These are phyloP conservation scores for Lophotis ruficrista DNA, from an alignment of 2,113 vertebrate species.

Conservation along the genomic window DNA sequence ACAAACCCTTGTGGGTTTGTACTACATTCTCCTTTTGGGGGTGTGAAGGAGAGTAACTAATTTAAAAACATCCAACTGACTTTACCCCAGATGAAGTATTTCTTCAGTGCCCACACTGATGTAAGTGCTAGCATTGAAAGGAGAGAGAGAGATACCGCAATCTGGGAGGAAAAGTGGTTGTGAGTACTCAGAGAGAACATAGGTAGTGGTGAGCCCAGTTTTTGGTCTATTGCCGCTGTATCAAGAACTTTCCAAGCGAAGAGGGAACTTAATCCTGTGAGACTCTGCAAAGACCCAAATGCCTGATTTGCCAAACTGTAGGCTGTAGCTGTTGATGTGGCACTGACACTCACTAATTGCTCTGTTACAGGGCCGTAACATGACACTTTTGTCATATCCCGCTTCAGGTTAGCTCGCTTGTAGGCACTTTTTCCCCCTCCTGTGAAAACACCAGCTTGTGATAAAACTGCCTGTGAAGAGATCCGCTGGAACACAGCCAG, in stretches of 20 bases:
- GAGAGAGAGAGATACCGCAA: fast-evolving
- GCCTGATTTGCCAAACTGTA: background rate
- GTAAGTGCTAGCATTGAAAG: background rate
- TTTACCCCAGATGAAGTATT: background rate
- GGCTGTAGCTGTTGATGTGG: background rate
- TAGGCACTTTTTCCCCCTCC: background rate
- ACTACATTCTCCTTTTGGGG: background rate
- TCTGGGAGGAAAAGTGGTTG: background rate
- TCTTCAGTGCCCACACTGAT: background rate
- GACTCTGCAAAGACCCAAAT: background rate
- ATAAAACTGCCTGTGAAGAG: conserved; percentile 5
- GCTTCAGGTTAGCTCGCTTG: conserved; percentile 26
- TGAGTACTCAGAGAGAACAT: background rate
- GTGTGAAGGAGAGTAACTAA: background rate
- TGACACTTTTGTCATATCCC: background rate
- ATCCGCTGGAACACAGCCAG: conserved; percentile 29
- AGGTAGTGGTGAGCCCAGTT: background rate
- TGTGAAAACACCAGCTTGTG: conserved; percentile 50
- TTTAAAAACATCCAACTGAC: background rate
- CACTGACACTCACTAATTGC: background rate
- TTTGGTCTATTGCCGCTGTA: background rate
- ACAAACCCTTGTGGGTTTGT: background rate
- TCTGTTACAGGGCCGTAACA: background rate
- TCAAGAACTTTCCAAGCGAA: background rate
- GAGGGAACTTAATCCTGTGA: background rate